Base-by-base conservation (phyloP, 2,113 vertebrate species). In the Lepisosteus oculatus region DNA sequence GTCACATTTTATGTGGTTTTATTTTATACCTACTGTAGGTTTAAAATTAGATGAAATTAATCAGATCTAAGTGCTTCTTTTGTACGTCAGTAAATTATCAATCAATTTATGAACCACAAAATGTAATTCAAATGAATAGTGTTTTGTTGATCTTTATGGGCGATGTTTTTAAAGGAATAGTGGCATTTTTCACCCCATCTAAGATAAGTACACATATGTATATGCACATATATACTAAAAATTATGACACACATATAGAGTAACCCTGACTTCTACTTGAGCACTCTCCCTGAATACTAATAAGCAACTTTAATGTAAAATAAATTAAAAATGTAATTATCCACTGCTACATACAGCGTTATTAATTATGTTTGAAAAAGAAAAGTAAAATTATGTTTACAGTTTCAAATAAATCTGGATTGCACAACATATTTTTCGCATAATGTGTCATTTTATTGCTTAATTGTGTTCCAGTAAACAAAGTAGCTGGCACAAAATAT, bases 251-350 rank as follows among this genome's bases (percentile, higher is more conserved):
- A 59, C n/a, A 15, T 14, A 59, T 13, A 8, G 4, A n/a, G 14
- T 59, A 6, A 15, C n/a, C 57, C 57, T n/a, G 5, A 51, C 2
- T 51, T 51, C 5, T 5, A 9, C 9, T 51, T 51, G 47, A 6
- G 2, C 47, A 51, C 47, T 6, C 47, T 5, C 5, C 5, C 47
- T 51, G 47, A 51, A 2, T 51, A 2, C 47, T 51, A 71, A 64
- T 55, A 63, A 70, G 59, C 62, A 74, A 42, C 12, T 72, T 65
- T 64, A 70, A 70, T 43, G 75, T 77, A 72, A 82, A 84, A 80
- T 80, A 66, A 70, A 75, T 76, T 76, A 47, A 80, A 85, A 82
- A 76, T 80, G 59, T 78, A 84, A 85, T 86, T 85, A 87, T 78
- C 71, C 61, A 63, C 70, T 51, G 72, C 17, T 66, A 51, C 41